phyloP scores from a whole-genome alignment of 2,888 invertebrate genomes.

The Campoplex nolae region DNA sequence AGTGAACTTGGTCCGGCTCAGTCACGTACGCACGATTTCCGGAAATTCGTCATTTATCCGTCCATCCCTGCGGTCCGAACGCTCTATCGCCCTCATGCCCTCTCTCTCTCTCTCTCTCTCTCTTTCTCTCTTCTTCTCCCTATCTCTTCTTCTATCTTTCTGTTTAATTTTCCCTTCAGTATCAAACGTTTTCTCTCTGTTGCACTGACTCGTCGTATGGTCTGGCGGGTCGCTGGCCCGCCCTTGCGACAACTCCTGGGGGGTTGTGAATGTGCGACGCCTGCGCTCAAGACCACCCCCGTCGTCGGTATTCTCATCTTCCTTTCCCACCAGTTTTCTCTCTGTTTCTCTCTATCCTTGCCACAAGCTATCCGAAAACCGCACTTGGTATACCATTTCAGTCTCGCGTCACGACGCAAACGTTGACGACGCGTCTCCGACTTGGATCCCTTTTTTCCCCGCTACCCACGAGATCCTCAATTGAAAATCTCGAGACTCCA shows the following conservation, averaged over 20 bases:
- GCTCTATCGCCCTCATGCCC: slow-evolving; percentile 48
- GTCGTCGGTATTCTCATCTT: slow-evolving; percentile 47
- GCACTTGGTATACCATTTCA: slow-evolving; percentile 72
- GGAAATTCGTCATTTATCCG: slow-evolving; percentile 80
- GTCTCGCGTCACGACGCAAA: slow-evolving; percentile 77
- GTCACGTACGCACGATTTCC: slow-evolving; percentile 78
- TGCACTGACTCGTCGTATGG: slow-evolving; percentile 54
- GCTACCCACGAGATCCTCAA: slow-evolving; percentile 11
- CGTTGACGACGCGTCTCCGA: slow-evolving; percentile 71
- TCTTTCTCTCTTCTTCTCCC: slow-evolving; percentile 34
- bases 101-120: slow-evolving; percentile 38
- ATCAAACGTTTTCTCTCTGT: slow-evolving; percentile 45
- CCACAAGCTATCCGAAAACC: slow-evolving; percentile 72
- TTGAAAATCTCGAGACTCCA: slow-evolving; percentile 56
- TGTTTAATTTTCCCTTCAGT: slow-evolving; percentile 15
- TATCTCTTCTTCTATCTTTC: slow-evolving; percentile 18
- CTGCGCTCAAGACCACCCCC: slow-evolving; percentile 74
- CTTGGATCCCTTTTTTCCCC: slow-evolving; percentile 53
- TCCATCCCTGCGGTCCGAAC: slow-evolving; percentile 67
- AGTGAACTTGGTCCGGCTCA: slow-evolving; percentile 65
- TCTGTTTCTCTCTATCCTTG: slow-evolving; percentile 38
- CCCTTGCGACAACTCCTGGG: slow-evolving; percentile 69
- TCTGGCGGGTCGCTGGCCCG: slow-evolving; percentile 67
- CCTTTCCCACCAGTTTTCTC: background rate
- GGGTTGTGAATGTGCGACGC: slow-evolving; percentile 73